phyloP scores from a whole-genome alignment of 2,113 vertebrate genomes.

The Martes martes region DNA sequence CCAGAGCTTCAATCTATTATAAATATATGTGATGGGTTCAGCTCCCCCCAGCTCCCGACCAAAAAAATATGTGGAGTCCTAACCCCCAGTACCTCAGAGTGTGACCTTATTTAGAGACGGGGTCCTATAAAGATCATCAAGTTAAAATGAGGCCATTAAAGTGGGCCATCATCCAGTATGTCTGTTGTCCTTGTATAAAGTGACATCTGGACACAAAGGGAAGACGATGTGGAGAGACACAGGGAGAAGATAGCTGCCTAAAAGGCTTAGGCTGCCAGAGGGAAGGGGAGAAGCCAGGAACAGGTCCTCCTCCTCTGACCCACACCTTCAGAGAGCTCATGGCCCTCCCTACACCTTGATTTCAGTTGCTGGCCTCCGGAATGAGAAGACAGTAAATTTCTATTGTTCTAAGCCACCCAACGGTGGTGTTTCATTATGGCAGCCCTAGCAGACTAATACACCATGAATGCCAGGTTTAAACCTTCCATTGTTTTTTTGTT shows the following conservation, averaged over 20 bases:
- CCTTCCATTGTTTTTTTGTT: neutral
- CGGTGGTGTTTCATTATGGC: neutral
- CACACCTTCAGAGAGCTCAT: neutral
- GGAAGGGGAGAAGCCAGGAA: neutral
- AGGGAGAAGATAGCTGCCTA: neutral
- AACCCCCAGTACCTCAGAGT: neutral
- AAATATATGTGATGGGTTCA: too few relatives aligned
- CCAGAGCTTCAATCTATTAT: neutral
- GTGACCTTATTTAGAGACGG: neutral
- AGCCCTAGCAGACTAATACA: neutral
- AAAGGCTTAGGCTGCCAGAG: neutral
- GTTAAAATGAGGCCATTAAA: neutral
- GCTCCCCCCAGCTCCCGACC: neutral
- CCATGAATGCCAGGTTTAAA: neutral
- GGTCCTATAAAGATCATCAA: neutral
- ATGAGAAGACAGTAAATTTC: neutral
- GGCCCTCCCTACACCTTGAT: neutral
- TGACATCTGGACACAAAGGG: neutral
- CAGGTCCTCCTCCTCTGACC: too few relatives aligned
- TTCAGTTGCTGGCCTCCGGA: neutral
- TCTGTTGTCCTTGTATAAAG: neutral
- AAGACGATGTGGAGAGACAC: accelerated
- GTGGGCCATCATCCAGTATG: neutral
- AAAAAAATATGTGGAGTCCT: neutral
- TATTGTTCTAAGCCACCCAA: neutral